Conservation (phyloP, 2,888 invertebrate genomes). For the Neocrepidodera transversa region DNA sequence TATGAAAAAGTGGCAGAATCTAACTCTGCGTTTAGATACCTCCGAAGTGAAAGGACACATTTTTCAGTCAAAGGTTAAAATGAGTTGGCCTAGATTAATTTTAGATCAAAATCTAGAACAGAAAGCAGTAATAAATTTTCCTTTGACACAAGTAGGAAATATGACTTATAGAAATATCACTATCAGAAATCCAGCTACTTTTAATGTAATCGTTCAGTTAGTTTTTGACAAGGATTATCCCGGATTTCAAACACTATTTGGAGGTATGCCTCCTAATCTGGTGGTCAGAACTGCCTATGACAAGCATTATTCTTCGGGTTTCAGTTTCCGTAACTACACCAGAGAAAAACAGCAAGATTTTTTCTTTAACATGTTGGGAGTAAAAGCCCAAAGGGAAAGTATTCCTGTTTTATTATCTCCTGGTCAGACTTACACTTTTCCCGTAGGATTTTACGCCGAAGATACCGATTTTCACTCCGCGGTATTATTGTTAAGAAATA, state of each 20-base stretch:
- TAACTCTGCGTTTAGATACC: slow-evolving; percentile 79
- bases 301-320: slow-evolving; percentile 29
- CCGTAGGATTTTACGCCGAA: slow-evolving; percentile 62
- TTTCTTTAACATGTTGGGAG: slow-evolving; percentile 42
- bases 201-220: slow-evolving; percentile 73
- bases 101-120: slow-evolving; percentile 55
- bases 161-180: slow-evolving; percentile 70
- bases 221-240: slow-evolving; percentile 76
- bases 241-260: slow-evolving; percentile 63
- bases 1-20: slow-evolving; percentile 67
- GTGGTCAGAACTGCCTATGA: slow-evolving; percentile 43
- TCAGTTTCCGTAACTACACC: slow-evolving; percentile 41
- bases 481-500: slow-evolving; percentile 77
- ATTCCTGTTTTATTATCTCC: slow-evolving; percentile 68
- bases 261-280: slow-evolving; percentile 61
- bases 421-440: slow-evolving; percentile 62
- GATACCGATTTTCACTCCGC: slow-evolving; percentile 61
- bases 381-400: slow-evolving; percentile 61
- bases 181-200: slow-evolving; percentile 76
- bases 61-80: slow-evolving; percentile 70
- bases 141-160: slow-evolving; percentile 78
- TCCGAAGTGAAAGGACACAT: slow-evolving; percentile 71
- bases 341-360: slow-evolving; percentile 29
- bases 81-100: slow-evolving; percentile 71
- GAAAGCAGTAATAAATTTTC: slow-evolving; percentile 67